phyloP scores from a whole-genome alignment of 2,888 invertebrate species.

The Crocallis elinguaria region DNA sequence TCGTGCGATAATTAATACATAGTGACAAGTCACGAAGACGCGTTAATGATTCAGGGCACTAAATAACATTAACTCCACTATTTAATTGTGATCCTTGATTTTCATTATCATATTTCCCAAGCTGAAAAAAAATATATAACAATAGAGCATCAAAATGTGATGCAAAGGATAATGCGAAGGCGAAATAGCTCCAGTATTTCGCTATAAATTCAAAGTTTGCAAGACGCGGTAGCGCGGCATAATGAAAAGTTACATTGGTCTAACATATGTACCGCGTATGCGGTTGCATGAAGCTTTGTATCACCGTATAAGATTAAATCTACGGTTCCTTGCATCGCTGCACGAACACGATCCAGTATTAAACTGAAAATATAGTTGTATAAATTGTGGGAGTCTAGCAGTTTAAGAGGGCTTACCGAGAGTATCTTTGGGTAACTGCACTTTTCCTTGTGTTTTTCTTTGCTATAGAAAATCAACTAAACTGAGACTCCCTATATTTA shows the following conservation, averaged over 20 bases:
- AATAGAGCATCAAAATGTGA: conserved; percentile 40
- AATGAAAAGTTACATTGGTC: conserved; percentile 56
- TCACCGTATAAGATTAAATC: conserved; percentile 24
- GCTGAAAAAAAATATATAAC: conserved; percentile 35
- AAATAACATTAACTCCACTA: conserved; percentile 8
- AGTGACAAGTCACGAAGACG: too few relatives aligned
- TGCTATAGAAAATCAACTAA: too few relatives aligned
- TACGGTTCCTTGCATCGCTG: conserved; percentile 7
- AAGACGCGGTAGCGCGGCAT: conserved; percentile 41
- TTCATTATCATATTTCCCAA: conserved; percentile 14
- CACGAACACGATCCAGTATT: conserved; percentile 10
- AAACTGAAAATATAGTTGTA: conserved; percentile 4
- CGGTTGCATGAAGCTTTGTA: conserved; percentile 18
- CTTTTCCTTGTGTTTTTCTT: too few relatives aligned
- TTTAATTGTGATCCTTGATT: conserved; percentile 4
- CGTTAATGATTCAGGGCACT: background rate
- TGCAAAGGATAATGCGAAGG: conserved; percentile 46
- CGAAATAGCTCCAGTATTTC: conserved; percentile 48
- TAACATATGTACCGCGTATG: conserved; percentile 20
- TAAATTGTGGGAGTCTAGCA: background rate
- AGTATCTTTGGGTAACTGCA: too few relatives aligned
- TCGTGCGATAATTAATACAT: too few relatives aligned
- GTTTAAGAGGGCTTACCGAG: too few relatives aligned
- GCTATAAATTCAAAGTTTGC: conserved; percentile 56
- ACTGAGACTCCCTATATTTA: too few relatives aligned